Percentiles rank a stretch among this genome's conserved stretches.
Conservation (phyloP, 2,888 invertebrate species). For the Bellardia pandia region DNA sequence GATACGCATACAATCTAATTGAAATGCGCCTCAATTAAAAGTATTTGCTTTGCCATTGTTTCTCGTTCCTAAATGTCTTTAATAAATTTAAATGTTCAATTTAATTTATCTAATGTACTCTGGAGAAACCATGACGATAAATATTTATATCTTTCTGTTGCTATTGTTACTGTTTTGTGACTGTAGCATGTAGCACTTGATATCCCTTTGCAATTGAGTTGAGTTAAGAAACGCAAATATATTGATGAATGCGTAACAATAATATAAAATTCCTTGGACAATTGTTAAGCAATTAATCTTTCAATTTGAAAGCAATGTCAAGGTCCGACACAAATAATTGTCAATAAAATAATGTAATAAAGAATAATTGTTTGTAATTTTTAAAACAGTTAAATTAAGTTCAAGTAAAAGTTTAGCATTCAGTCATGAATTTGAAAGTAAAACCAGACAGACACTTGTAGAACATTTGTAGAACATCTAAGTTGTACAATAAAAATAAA, state of each 20-base stretch:
- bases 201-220: neutral
- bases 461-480: neutral
- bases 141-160: neutral
- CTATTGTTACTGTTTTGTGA: neutral
- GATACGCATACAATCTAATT: neutral
- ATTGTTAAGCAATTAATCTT: conserved; percentile 26
- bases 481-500: neutral
- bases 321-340: conserved; percentile 9
- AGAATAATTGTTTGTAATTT: neutral
- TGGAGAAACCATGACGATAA: conserved; percentile 8
- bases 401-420: neutral
- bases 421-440: neutral
- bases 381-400: neutral
- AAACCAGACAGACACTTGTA: neutral
- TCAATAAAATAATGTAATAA: conserved; percentile 6
- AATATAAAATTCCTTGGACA: conserved; percentile 4
- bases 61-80: neutral
- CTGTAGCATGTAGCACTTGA: neutral
- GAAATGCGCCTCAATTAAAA: neutral
- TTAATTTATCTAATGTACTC: conserved; percentile 47
- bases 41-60: neutral
- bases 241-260: neutral
- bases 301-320: neutral
- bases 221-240: neutral
- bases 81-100: conserved; percentile 18